Conservation (phyloP, 2,113 vertebrate genomes). For the Alectura lathami region DNA sequence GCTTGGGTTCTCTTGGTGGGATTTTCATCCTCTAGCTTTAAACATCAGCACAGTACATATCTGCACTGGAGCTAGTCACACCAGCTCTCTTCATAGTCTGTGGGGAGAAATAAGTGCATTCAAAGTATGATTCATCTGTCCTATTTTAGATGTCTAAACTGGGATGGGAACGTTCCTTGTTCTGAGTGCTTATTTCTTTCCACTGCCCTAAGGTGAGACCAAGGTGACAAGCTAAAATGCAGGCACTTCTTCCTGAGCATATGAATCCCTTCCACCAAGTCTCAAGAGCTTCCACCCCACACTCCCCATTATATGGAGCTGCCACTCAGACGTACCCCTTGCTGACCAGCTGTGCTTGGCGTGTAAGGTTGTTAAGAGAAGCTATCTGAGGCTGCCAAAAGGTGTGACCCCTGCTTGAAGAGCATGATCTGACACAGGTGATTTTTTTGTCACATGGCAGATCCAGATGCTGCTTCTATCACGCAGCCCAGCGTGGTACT, state of each 20-base stretch:
- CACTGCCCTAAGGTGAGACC: background rate
- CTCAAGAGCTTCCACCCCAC: background rate
- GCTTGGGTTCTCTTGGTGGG: background rate
- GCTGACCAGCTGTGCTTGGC: background rate
- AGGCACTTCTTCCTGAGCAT: background rate
- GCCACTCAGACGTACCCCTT: background rate
- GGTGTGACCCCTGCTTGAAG: background rate
- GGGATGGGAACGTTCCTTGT: conserved; percentile 6
- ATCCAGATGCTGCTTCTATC: background rate
- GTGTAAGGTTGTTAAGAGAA: background rate
- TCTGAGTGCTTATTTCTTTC: conserved; percentile 30
- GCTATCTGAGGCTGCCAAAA: background rate
- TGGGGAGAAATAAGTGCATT: conserved; percentile 21
- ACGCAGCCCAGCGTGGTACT: background rate
- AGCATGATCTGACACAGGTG: background rate
- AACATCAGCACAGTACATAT: background rate
- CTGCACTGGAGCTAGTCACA: background rate
- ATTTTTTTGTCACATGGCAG: background rate
- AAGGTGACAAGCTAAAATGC: conserved; percentile 10
- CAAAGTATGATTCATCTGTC: conserved; percentile 44
- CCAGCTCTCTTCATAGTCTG: background rate
- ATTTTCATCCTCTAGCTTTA: background rate
- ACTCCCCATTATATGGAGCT: background rate
- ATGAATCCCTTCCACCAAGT: background rate
- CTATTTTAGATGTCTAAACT: conserved; percentile 56